These are phyloP conservation scores for Mycteria americana DNA, from an alignment of 2,797 vertebrate species.

Conservation along the genomic window DNA sequence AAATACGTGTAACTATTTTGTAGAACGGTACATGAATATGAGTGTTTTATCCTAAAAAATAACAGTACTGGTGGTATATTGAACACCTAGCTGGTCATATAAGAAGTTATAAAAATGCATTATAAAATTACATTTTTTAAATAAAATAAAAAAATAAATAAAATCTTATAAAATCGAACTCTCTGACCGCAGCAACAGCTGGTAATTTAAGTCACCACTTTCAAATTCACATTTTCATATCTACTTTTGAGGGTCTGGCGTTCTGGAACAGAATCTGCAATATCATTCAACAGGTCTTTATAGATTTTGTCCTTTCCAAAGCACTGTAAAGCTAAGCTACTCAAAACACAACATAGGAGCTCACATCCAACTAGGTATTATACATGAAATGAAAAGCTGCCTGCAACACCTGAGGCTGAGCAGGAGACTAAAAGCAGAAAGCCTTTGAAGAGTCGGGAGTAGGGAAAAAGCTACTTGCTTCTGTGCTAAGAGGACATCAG, in stretches of 20 bases:
- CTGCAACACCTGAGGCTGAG: not conserved
- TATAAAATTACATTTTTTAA: not conserved
- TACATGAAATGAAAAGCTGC: not conserved
- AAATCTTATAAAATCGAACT: not conserved
- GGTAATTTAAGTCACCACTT: not conserved
- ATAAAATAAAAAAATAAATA: too few relatives aligned
- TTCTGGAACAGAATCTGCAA: constrained; percentile 82
- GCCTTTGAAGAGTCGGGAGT: not conserved
- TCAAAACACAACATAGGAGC: not conserved
- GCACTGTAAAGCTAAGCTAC: constrained; percentile 69
- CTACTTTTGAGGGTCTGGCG: not conserved
- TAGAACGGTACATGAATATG: not conserved
- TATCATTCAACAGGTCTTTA: constrained; percentile 82
- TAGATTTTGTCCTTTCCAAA: constrained; percentile 85
- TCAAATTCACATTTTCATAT: not conserved
- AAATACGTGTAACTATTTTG: not conserved
- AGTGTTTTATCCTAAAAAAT: not conserved
- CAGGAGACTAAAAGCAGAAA: not conserved
- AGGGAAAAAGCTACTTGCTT: not conserved
- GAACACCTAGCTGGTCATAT: not conserved
- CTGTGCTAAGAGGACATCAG: not conserved
- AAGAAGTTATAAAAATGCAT: not conserved
- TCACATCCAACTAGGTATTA: not conserved
- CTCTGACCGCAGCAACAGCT: not conserved
- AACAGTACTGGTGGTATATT: not conserved